Evolutionary conservation across 2,797 vertebrate genomes (phyloP).

Genomic region (Falco columbarius): DNA sequence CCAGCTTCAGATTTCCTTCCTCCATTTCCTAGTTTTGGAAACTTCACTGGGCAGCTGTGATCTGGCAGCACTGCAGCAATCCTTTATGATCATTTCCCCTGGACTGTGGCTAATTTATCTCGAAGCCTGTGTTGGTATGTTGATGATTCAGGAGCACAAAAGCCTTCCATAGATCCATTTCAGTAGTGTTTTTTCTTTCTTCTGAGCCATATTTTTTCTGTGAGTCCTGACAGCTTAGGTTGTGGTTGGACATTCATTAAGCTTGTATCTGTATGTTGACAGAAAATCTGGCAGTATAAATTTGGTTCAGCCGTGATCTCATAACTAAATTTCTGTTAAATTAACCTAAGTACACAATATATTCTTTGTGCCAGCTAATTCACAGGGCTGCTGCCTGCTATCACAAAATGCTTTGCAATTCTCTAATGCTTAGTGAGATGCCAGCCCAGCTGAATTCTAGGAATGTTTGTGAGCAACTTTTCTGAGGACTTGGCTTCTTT

Average conservation of each 20-base stretch:
- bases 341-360: background rate
- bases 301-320: constrained; percentile 11
- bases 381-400: background rate
- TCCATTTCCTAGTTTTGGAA: background rate
- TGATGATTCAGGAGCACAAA: background rate
- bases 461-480: constrained; percentile 3
- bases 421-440: background rate
- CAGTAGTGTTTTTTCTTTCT: background rate
- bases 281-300: background rate
- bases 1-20: background rate
- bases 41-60: background rate
- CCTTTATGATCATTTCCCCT: background rate
- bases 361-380: constrained; percentile 5
- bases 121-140: background rate
- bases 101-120: background rate
- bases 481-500: background rate
- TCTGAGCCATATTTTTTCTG: background rate
- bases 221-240: background rate
- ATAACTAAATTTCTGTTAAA: background rate
- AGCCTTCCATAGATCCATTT: background rate
- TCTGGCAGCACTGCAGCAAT: background rate
- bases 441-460: constrained; percentile 18
- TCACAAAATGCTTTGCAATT: background rate
- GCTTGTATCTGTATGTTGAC: background rate
- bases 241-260: background rate